A percentile compares a stretch with the other conserved stretches of the same genome.
These are phyloP conservation scores for Turdus rufiventris DNA, from an alignment of 2,113 vertebrate species.

Conservation along the genomic window DNA sequence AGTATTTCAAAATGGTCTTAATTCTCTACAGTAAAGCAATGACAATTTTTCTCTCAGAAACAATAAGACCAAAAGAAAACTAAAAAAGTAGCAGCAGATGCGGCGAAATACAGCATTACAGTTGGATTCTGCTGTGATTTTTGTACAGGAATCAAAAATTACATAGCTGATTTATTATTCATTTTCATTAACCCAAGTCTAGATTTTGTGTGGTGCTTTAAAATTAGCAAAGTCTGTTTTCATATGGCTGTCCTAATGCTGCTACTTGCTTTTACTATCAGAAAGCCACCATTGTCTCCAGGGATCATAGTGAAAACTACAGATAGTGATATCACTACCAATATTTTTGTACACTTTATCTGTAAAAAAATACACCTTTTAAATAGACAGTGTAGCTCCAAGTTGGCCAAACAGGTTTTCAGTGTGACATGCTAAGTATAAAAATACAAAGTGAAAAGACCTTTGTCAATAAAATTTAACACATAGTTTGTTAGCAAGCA, in stretches of 20 bases:
- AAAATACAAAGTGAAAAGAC: conserved; percentile 8
- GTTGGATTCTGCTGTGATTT: neutral
- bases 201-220: neutral
- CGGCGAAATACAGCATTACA: neutral
- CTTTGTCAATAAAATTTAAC: conserved; percentile 28
- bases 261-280: neutral
- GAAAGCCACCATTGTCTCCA: neutral
- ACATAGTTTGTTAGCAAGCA: neutral
- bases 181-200: neutral
- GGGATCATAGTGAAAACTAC: neutral
- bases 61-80: neutral
- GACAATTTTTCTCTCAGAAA: neutral
- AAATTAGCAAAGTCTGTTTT: neutral
- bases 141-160: neutral
- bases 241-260: neutral
- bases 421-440: neutral
- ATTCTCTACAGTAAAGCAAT: neutral
- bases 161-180: neutral
- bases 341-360: neutral
- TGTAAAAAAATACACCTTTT: neutral
- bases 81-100: neutral
- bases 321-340: neutral
- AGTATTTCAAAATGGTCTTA: neutral
- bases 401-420: neutral
- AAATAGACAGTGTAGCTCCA: neutral